Evolutionary conservation across 2,888 invertebrate species (phyloP), one percentile per base, ranked within the genome.

Genomic region (Dryococelus australis): DNA sequence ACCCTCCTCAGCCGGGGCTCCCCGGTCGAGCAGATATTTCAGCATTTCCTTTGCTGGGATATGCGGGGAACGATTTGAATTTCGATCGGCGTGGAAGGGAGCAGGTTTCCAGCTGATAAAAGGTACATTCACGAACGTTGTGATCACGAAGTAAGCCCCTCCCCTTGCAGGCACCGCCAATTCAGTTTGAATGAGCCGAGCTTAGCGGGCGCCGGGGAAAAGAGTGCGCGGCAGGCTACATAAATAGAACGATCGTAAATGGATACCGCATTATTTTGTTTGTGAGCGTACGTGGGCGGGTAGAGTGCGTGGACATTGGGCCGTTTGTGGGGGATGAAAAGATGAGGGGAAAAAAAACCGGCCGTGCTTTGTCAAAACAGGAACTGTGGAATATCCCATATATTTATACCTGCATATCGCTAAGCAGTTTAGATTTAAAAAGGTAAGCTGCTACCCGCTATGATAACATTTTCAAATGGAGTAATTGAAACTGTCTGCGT

Each of bases 41-140:
- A 65, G 65, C 65, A 65, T 65, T 65, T 65, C 8, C n/a, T 65
- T 65, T 16, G 65, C 10, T 24, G 65, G 65, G 65, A 65, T n/a
- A n/a, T 65, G 16, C 16, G 13, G 65, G 0, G n/a, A 65, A 65
- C 65, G 65, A 65, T 65, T 65, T 65, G 65, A 65, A 65, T 16
- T 16, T 8, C 65, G 20, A 65, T 65, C 65, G 65, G 65, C n/a
- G 65, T 0, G 10, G 65, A n/a, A 35, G 65, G 65, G 2, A 65
- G n/a, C 65, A 16, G 10, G 20, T 65, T 65, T 65, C 16, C 65
- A 20, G 65, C 65, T 24, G 65, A 65, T 65, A 65, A 65, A n/a
- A 65, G 65, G 65, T 65, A 65, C 65, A 65, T 65, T 65, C 65
- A 65, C 65, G 20, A 65, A 16, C 65, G 65, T 65, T 65, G 65